These are phyloP conservation scores for Terebella lapidaria DNA, from an alignment of 2,888 invertebrate species.

Conservation along the genomic window DNA sequence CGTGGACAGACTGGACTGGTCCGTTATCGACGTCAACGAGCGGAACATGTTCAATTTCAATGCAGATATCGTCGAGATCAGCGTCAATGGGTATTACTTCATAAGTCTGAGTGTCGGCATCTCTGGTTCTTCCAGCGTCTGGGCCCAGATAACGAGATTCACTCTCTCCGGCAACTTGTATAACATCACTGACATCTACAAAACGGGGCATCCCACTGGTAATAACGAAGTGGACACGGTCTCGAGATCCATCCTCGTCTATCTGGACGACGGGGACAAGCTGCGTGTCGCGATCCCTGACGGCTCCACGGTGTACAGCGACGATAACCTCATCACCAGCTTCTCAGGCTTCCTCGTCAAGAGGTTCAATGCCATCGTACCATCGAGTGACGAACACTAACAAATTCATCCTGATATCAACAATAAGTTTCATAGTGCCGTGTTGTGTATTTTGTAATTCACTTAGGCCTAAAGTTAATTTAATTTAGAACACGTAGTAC, in stretches of 20 bases:
- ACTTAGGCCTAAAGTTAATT: no score
- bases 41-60: neutral
- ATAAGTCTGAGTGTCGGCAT: neutral
- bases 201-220: neutral
- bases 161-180: no score
- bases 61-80: neutral
- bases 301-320: neutral
- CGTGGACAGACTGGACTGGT: neutral
- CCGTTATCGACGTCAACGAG: neutral
- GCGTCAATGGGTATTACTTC: neutral
- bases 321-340: neutral
- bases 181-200: neutral
- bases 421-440: no score
- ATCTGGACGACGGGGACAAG: neutral
- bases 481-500: no score
- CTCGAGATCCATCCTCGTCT: neutral
- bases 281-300: neutral
- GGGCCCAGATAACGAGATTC: neutral
- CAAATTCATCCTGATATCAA: no score
- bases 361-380: no score
- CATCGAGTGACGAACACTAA: no score
- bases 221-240: neutral
- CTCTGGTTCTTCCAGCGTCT: neutral
- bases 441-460: no score
- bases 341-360: neutral